A percentile compares a stretch with the other conserved stretches of the same genome.
These are phyloP conservation scores for Xenopus borealis DNA, from an alignment of 2,113 vertebrate species.

Conservation along the genomic window DNA sequence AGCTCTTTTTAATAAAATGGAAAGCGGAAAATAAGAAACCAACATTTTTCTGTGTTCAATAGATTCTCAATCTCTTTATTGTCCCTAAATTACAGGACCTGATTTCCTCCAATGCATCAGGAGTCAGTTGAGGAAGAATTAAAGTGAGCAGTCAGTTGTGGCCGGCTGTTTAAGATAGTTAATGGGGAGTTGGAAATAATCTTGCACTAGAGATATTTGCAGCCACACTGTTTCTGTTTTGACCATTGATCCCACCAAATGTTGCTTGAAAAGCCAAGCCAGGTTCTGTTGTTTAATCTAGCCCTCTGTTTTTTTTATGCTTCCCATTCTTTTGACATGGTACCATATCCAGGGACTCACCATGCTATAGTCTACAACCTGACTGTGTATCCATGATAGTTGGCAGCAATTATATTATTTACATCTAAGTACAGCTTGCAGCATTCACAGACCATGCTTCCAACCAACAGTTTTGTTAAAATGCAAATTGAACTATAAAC, in stretches of 20 bases:
- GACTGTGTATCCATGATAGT: no score
- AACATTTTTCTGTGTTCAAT: no score
- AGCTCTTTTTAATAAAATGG: no score
- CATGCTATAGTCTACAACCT: no score
- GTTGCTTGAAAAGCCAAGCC: conserved; percentile 23
- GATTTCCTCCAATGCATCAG: not conserved
- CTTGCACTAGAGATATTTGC: conserved; percentile 27
- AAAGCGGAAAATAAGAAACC: no score
- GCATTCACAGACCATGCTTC: no score
- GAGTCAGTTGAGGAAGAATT: not conserved
- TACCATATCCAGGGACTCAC: not conserved
- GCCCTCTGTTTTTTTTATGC: conserved; percentile 23
- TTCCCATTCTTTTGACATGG: conserved; percentile 15
- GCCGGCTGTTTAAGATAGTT: conserved; percentile 14
- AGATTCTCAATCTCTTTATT: no score
- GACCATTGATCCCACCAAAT: conserved; percentile 37
- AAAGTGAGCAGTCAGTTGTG: conserved; percentile 35
- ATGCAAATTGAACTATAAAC: no score
- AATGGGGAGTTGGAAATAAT: conserved; percentile 26
- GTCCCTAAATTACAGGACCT: no score
- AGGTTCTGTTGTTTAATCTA: conserved; percentile 21
- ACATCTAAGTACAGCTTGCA: no score
- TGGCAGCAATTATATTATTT: no score
- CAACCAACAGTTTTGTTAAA: no score
- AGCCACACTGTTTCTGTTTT: conserved; percentile 28